Evolutionary conservation across 2,113 vertebrate genomes (phyloP), one percentile per base, ranked within the genome.

Genomic region (Galbula dea): DNA sequence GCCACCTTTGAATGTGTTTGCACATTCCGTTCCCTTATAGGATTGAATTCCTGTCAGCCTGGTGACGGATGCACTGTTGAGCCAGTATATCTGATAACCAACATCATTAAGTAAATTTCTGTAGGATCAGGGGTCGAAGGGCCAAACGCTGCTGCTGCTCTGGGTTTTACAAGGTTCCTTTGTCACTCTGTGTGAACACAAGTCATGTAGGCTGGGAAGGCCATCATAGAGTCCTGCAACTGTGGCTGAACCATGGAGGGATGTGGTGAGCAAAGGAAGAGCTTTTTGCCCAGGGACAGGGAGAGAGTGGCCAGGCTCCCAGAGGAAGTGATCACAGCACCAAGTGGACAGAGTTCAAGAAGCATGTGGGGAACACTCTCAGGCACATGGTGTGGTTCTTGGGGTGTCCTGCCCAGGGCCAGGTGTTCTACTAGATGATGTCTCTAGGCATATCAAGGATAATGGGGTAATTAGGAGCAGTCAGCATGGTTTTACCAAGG

Each of bases 61-160:
- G 0, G 86, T 95, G 95, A 96, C 89, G 89, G 91, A 96, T 94
- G 93, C 81, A 91, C 90, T 93, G 94, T 92, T 95, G 95, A 96
- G 84, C 63, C 87, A 83, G 86, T 92, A 22, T 45, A 93, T 95
- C 93, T 95, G 87, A 92, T 94, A 73, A 51, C 89, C 68, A 57
- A 74, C 93, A 90, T 93, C 89, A 95, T 94, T 96, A 95, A 95
- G 89, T 54, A 46, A 87, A 79, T 46, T 55, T 86, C 43, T 39
- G 71, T 59, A 73, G 75, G 86, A 74, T 92, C 81, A 94, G 75
- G 59, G 88, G 82, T 83, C 39, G 13, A 37, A 80, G 59, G 67
- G 63, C 84, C 75, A 54, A 94, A 48, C 84, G 37, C 58, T 0
- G 0, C 62, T 66, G 79, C 51, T 1, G 17, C 36, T 80, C 71